phyloP scores from a whole-genome alignment of 1,140 invertebrate genomes.

The Riptortus pedestris region DNA sequence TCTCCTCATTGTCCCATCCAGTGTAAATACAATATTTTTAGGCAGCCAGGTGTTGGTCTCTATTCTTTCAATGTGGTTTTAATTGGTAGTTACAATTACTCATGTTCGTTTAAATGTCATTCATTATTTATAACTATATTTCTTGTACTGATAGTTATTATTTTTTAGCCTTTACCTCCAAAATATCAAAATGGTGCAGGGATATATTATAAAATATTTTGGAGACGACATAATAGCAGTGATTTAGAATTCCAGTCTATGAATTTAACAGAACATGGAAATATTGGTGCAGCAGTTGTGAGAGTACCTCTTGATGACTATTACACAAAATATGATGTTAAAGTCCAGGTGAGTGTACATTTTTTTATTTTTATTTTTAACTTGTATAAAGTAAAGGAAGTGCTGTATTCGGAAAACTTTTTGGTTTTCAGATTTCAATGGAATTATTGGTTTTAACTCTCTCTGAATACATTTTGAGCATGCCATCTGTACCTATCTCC shows the following conservation, averaged over 20 bases:
- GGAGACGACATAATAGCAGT: constrained; percentile 54
- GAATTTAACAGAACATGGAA: constrained; percentile 59
- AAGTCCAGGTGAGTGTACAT: constrained; percentile 50
- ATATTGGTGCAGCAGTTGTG: constrained; percentile 65
- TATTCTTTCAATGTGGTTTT: too few species aligned
- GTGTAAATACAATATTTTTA: too few species aligned
- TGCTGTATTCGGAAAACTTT: too few species aligned
- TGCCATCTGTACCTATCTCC: neutral
- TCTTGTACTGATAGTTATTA: too few species aligned
- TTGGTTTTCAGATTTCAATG: too few species aligned
- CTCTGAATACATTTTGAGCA: too few species aligned
- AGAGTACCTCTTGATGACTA: constrained; percentile 61
- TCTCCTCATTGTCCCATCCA: too few species aligned
- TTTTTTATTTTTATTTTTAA: neutral
- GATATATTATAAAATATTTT: constrained; percentile 85
- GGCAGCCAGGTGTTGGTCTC: too few species aligned
- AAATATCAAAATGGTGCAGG: constrained; percentile 78
- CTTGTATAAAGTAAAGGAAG: neutral
- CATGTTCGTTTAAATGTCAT: too few species aligned
- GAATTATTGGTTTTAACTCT: too few species aligned
- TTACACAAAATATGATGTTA: constrained; percentile 82
- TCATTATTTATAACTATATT: too few species aligned
- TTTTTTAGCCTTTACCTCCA: constrained; percentile 48
- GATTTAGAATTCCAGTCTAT: constrained; percentile 59
- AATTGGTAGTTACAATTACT: too few species aligned